Evolutionary conservation across 2,888 invertebrate species (phyloP).

Genomic region (Pandemis heparana): DNA sequence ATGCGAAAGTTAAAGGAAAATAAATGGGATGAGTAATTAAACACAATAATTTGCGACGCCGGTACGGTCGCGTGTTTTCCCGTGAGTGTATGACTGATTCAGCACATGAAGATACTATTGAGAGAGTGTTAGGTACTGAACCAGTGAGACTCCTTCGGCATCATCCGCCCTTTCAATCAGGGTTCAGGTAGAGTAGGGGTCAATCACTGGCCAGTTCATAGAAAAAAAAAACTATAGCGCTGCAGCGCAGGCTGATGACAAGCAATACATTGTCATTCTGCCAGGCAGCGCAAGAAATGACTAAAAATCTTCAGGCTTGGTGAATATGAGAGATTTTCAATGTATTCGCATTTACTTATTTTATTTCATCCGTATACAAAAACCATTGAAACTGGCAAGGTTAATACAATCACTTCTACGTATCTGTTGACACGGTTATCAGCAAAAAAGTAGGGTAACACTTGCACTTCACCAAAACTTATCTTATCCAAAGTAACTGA

Average conservation of each 20-base stretch:
- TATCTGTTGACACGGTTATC: conserved; percentile 29
- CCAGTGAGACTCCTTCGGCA: too few relatives aligned
- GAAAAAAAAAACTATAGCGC: too few relatives aligned
- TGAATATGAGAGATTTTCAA: neutral
- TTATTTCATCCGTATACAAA: neutral
- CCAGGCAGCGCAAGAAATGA: too few relatives aligned
- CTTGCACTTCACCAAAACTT: conserved; percentile 25
- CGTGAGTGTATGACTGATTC: neutral
- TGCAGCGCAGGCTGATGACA: too few relatives aligned
- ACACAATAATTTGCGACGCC: neutral
- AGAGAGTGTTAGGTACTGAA: too few relatives aligned
- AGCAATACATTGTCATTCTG: too few relatives aligned
- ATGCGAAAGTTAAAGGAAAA: neutral
- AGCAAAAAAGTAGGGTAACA: conserved; percentile 29
- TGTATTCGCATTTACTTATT: neutral
- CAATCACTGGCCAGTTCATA: too few relatives aligned
- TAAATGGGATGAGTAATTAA: neutral
- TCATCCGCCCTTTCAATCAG: too few relatives aligned
- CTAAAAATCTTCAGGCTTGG: too few relatives aligned
- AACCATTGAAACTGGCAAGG: conserved; percentile 6
- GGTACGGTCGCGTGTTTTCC: conserved; percentile 2
- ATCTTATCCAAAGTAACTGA: conserved; percentile 33
- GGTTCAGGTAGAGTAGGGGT: too few relatives aligned
- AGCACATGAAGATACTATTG: too few relatives aligned
- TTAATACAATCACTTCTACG: conserved; percentile 15